phyloP scores from a whole-genome alignment of 2,888 invertebrate species.

The Nemotelus pantherinus region DNA sequence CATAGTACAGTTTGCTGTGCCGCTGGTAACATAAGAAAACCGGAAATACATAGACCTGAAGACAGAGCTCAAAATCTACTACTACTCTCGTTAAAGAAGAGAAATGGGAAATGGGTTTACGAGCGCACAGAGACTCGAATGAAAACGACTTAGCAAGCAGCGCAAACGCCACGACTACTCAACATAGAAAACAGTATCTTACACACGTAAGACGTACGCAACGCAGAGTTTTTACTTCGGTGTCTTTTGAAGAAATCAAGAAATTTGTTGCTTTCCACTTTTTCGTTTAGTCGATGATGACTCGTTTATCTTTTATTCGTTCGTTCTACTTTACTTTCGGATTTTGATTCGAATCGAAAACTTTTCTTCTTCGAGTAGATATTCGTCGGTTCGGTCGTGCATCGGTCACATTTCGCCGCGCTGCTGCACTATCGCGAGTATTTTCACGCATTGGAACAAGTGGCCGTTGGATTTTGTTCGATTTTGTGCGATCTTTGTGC shows the following conservation, averaged over 20 bases:
- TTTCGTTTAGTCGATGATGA: slow-evolving; percentile 35
- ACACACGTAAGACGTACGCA: neutral
- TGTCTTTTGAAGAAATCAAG: slow-evolving; percentile 28
- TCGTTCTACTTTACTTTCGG: slow-evolving; percentile 44
- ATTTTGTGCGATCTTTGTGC: no score
- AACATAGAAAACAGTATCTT: neutral
- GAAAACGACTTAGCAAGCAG: slow-evolving; percentile 10
- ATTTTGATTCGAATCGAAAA: slow-evolving; percentile 31
- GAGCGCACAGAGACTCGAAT: slow-evolving; percentile 17
- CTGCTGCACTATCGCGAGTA: neutral
- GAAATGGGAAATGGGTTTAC: slow-evolving; percentile 41
- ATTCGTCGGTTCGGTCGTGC: slow-evolving; percentile 10
- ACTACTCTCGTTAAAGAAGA: slow-evolving; percentile 4
- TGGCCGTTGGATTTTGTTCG: no score
- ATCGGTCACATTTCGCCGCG: neutral
- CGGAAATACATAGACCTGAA: slow-evolving; percentile 25
- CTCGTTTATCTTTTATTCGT: slow-evolving; percentile 43
- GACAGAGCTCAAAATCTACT: neutral
- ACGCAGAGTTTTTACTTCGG: slow-evolving; percentile 15
- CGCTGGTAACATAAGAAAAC: slow-evolving; percentile 25
- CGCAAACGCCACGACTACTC: slow-evolving; percentile 27
- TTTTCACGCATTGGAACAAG: no score
- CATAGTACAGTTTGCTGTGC: slow-evolving; percentile 20
- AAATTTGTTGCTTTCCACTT: slow-evolving; percentile 43
- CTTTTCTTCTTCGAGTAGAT: slow-evolving; percentile 31